Percentiles rank a stretch among this genome's conserved stretches.
Conservation (phyloP, 2,888 invertebrate species). For the Metacarcinus magister region DNA sequence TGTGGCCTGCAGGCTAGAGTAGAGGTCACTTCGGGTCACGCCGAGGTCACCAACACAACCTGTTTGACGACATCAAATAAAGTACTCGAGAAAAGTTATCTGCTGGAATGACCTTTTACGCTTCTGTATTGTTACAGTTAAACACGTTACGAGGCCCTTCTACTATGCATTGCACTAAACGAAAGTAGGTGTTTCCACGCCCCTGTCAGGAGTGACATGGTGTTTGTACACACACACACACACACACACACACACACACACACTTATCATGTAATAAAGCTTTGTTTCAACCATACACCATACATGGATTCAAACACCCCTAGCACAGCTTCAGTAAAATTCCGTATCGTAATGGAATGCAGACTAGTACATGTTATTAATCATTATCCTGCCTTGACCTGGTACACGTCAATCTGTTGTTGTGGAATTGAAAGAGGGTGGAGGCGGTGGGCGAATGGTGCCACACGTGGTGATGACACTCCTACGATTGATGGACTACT, state of each 20-base stretch:
- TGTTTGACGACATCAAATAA: neutral
- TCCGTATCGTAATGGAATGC: neutral
- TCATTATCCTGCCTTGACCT: neutral
- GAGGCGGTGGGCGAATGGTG: neutral
- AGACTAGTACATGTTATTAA: neutral
- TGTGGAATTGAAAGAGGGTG: neutral
- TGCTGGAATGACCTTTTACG: slow-evolving; percentile 1
- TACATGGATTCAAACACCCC: neutral
- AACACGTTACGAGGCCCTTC: neutral
- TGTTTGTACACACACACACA: neutral
- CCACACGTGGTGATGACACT: neutral
- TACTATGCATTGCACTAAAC: neutral
- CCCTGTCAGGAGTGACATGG: neutral
- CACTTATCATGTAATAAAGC: neutral
- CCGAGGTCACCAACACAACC: neutral
- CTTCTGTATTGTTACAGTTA: neutral
- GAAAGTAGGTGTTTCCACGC: neutral
- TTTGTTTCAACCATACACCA: neutral
- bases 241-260: slow-evolving; percentile 28
- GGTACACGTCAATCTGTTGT: neutral
- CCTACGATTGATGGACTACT: too few relatives aligned
- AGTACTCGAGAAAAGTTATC: slow-evolving; percentile 4
- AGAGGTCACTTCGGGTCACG: neutral
- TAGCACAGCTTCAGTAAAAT: neutral
- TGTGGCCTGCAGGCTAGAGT: neutral